Evolutionary conservation across 2,113 vertebrate genomes (phyloP).

Genomic region (Peromyscus polionotus): DNA sequence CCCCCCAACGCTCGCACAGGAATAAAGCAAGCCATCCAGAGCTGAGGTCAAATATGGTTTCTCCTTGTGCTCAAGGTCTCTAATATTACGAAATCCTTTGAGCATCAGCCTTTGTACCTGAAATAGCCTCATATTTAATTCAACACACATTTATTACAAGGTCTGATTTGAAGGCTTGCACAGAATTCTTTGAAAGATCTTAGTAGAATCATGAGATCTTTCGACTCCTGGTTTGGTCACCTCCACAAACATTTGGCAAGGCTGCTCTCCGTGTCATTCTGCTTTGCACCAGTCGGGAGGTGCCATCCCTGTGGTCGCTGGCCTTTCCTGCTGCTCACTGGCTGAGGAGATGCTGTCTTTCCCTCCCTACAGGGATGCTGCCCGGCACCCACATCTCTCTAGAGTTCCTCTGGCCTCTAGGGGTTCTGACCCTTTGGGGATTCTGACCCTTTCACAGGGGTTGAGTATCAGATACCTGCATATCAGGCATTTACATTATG

Average conservation of each 20-base stretch:
- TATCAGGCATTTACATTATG: background rate
- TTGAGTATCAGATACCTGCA: background rate
- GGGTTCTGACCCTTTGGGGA: no score
- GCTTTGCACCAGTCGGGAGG: background rate
- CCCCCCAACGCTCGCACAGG: background rate
- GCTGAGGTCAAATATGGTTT: conserved; percentile 45
- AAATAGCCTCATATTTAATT: conserved; percentile 70
- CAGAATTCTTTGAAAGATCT: conserved; percentile 5
- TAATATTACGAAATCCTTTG: conserved; percentile 35
- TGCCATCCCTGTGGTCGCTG: background rate
- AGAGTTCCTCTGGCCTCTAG: background rate
- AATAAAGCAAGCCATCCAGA: background rate
- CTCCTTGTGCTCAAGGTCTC: background rate
- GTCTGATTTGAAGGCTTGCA: conserved; percentile 16
- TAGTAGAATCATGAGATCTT: background rate
- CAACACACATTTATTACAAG: conserved; percentile 48
- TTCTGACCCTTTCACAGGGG: background rate
- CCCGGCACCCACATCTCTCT: background rate
- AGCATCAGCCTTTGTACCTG: conserved; percentile 29
- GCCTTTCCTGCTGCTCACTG: background rate
- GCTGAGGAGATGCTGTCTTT: background rate
- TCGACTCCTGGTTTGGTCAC: background rate
- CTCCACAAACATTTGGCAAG: background rate
- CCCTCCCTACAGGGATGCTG: background rate
- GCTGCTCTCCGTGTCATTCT: background rate